phyloP scores from a whole-genome alignment of 2,888 invertebrate genomes.

The Linhomoeus sp. region DNA sequence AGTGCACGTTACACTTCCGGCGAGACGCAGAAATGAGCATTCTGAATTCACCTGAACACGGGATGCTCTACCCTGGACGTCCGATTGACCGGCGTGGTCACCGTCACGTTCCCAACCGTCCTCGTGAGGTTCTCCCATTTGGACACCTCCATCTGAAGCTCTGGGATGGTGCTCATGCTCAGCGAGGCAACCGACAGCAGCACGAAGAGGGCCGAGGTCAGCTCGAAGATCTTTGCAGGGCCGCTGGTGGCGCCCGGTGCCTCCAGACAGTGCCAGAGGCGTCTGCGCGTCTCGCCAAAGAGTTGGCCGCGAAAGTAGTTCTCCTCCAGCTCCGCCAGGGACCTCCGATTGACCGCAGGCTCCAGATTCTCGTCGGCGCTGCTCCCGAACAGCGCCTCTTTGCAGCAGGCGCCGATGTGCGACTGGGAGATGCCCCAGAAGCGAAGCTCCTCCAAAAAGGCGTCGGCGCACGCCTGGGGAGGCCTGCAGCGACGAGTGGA shows the following conservation, averaged over 20 bases:
- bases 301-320: no score
- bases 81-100: no score
- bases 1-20: no score
- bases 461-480: constrained; percentile 15
- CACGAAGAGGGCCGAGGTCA: constrained; percentile 23
- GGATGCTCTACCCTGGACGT: background rate
- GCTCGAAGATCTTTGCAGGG: constrained; percentile 21
- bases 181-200: constrained; percentile 24
- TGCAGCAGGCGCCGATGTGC: no score
- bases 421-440: constrained; percentile 19
- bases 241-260: constrained; percentile 12
- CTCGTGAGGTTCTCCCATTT: no score
- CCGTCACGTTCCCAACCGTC: no score
- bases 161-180: constrained; percentile 24
- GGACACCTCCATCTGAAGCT: constrained; percentile 13
- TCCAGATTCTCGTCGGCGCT: no score
- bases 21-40: no score
- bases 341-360: no score
- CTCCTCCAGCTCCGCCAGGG: no score
- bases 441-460: constrained; percentile 21
- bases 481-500: no score
- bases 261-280: constrained; percentile 26
- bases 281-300: constrained; percentile 18
- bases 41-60: background rate
- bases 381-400: no score